Evolutionary conservation across 2,113 vertebrate species (phyloP).

Genomic region (Dicaeum eximium): DNA sequence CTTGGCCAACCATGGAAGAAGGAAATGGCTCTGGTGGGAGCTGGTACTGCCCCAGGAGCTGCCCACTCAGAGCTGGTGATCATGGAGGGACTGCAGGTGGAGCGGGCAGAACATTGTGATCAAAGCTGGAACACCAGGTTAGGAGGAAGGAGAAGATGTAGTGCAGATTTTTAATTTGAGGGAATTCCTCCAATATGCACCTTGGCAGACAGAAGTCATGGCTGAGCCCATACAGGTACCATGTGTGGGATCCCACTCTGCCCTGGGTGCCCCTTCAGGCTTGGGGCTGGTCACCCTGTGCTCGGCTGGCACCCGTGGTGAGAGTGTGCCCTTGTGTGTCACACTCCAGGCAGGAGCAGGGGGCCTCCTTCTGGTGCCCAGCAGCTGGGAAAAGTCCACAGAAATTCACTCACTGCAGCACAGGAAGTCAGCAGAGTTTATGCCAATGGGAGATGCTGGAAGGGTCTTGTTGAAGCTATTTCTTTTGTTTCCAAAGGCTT

Average conservation of each 20-base stretch:
- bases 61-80: accelerated
- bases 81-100: neutral
- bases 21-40: neutral
- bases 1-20: neutral
- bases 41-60: neutral
- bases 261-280: neutral
- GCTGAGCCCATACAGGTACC: accelerated
- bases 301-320: neutral
- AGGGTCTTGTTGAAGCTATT: neutral
- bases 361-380: neutral
- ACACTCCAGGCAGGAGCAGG: accelerated
- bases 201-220: neutral
- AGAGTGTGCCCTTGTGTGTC: neutral
- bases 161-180: neutral
- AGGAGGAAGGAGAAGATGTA: neutral
- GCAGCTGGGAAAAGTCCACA: accelerated
- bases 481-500: neutral
- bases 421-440: neutral
- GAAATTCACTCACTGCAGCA: neutral
- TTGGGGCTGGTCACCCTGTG: neutral
- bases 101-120: neutral
- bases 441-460: neutral
- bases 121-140: neutral
- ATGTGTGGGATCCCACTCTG: accelerated
- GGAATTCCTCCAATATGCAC: neutral